Evolutionary conservation across 2,888 invertebrate species (phyloP).

Genomic region (Meandrusa payeni): DNA sequence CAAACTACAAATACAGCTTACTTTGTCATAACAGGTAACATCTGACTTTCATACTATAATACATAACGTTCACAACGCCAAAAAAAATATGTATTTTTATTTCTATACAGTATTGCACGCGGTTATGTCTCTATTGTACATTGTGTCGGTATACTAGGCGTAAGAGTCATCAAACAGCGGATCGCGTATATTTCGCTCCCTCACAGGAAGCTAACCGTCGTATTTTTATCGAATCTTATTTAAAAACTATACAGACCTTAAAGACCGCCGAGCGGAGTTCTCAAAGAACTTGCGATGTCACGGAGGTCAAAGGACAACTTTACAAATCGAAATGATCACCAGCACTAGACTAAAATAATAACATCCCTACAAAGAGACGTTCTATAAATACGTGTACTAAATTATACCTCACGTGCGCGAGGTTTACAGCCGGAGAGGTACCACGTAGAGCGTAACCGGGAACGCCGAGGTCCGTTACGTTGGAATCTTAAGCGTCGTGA

Average conservation of each 20-base stretch:
- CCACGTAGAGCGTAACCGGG: conserved; percentile 64
- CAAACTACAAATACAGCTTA: conserved; percentile 72
- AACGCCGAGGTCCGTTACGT: conserved; percentile 49
- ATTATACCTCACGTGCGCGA: conserved; percentile 60
- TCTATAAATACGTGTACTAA: conserved; percentile 67
- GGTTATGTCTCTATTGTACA: conserved; percentile 71
- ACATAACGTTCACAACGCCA: conserved; percentile 80
- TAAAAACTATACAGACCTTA: conserved; percentile 52
- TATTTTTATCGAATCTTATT: conserved; percentile 56
- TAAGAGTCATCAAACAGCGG: conserved; percentile 55
- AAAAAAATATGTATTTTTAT: conserved; percentile 67
- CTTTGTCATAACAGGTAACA: conserved; percentile 81
- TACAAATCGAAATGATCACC: conserved; percentile 69
- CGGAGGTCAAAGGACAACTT: conserved; percentile 49
- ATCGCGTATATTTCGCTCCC: conserved; percentile 56
- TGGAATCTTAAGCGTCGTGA: conserved; percentile 29
- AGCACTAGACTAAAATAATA: conserved; percentile 61
- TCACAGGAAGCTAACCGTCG: conserved; percentile 66
- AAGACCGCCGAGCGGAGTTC: conserved; percentile 50
- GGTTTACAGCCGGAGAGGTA: conserved; percentile 73
- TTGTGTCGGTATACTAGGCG: conserved; percentile 57
- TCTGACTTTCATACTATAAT: conserved; percentile 78
- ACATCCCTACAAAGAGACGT: conserved; percentile 41
- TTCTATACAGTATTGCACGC: conserved; percentile 80
- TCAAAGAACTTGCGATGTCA: conserved; percentile 46